These are phyloP conservation scores for Pitangus sulphuratus DNA, from an alignment of 2,797 vertebrate species.

Conservation along the genomic window DNA sequence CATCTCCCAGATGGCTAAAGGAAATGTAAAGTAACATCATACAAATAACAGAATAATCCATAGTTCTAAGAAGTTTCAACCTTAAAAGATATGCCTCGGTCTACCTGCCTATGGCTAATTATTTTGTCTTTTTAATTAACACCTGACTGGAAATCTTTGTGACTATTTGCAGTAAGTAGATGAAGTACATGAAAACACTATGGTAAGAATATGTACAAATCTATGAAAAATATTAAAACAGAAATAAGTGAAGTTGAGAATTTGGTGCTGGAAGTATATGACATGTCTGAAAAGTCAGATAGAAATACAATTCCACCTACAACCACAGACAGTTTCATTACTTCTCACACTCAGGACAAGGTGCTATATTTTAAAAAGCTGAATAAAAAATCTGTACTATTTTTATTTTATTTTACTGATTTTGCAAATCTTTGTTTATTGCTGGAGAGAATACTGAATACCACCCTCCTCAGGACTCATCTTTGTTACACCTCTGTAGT, in stretches of 20 bases:
- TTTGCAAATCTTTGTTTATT: slow-evolving; percentile 49
- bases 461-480: slow-evolving; percentile 16
- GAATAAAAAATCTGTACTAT: background rate
- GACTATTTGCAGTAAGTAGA: background rate
- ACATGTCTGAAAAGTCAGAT: background rate
- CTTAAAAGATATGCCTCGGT: background rate
- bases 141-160: background rate
- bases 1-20: background rate
- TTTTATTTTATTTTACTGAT: slow-evolving; percentile 12
- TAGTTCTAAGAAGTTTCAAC: background rate
- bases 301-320: background rate
- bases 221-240: background rate
- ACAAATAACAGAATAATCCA: background rate
- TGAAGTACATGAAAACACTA: background rate
- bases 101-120: background rate
- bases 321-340: background rate
- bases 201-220: background rate
- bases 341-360: background rate
- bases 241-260: background rate
- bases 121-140: background rate
- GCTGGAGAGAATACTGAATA: background rate
- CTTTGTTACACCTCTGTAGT: slow-evolving; percentile 56
- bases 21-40: background rate
- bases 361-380: background rate
- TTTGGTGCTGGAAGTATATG: background rate